Percentiles rank a stretch among this genome's conserved stretches.
Evolutionary conservation across 2,113 vertebrate species (phyloP).

Genomic region (Aphelocoma coerulescens): DNA sequence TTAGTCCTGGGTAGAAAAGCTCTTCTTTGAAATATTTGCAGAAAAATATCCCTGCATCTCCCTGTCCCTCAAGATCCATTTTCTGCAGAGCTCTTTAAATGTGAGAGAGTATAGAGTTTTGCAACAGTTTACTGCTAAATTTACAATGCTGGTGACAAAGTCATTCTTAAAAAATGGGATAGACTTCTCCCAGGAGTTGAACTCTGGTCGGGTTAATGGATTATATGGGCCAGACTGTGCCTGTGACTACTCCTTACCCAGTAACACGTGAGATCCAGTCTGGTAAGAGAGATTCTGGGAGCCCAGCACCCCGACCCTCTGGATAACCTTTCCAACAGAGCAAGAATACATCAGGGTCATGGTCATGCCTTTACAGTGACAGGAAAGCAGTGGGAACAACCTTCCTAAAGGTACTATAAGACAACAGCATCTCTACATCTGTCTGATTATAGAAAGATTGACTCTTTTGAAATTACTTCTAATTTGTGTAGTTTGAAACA

Average conservation of each 20-base stretch:
- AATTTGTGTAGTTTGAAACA: background rate
- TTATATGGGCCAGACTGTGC: background rate
- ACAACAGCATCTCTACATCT: background rate
- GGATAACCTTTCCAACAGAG: background rate
- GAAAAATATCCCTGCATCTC: background rate
- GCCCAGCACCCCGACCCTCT: background rate
- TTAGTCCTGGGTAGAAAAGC: background rate
- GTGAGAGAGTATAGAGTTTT: constrained; percentile 14
- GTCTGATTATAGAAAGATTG: background rate
- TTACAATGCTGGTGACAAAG: background rate
- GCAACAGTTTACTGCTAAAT: constrained; percentile 26
- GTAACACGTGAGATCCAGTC: background rate
- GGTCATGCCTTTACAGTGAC: background rate
- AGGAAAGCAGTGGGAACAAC: background rate
- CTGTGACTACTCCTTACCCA: background rate
- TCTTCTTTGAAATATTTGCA: background rate
- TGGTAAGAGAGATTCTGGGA: background rate
- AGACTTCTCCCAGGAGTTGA: constrained; percentile 16
- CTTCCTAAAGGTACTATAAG: background rate
- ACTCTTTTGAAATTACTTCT: background rate
- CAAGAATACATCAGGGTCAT: background rate
- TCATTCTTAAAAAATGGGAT: background rate
- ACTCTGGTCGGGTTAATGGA: background rate
- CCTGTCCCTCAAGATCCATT: background rate
- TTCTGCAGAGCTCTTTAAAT: constrained; percentile 2